These are phyloP conservation scores for Drosophila albomicans DNA, from an alignment of 1,140 invertebrate species.

Conservation along the genomic window DNA sequence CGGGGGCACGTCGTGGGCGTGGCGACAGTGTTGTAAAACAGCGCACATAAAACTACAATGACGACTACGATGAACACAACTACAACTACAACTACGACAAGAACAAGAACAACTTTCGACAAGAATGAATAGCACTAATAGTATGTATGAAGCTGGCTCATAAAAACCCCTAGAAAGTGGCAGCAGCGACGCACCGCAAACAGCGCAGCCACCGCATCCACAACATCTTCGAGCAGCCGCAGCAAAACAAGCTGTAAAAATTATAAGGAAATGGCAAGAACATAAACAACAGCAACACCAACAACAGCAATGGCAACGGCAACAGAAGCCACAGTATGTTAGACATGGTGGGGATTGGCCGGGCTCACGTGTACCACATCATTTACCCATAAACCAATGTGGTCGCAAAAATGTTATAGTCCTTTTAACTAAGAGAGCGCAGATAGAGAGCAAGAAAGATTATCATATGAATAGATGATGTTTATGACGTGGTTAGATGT, in stretches of 20 bases:
- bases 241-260: conserved; percentile 77
- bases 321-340: conserved; percentile 29
- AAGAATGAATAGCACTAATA: conserved; percentile 76
- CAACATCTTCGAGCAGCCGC: conserved; percentile 45
- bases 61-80: conserved; percentile 37
- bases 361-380: conserved; percentile 28
- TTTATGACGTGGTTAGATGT: not conserved
- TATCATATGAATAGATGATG: conserved; percentile 2
- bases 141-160: conserved; percentile 44
- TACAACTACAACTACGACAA: conserved; percentile 51
- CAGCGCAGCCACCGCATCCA: conserved; percentile 43
- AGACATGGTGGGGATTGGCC: conserved; percentile 26
- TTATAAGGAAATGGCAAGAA: conserved; percentile 72
- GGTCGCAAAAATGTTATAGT: conserved; percentile 15
- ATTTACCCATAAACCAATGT: conserved; percentile 30
- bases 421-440: not conserved
- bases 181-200: conserved; percentile 16
- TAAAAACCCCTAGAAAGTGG: conserved; percentile 49
- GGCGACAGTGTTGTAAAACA: conserved; percentile 59
- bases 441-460: not conserved
- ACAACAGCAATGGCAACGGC: conserved; percentile 13
- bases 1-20: conserved; percentile 52
- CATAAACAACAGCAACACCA: conserved; percentile 31
- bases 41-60: conserved; percentile 69
- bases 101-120: conserved; percentile 26